phyloP scores from a whole-genome alignment of 2,113 vertebrate genomes.

The Triplophysa rosa region DNA sequence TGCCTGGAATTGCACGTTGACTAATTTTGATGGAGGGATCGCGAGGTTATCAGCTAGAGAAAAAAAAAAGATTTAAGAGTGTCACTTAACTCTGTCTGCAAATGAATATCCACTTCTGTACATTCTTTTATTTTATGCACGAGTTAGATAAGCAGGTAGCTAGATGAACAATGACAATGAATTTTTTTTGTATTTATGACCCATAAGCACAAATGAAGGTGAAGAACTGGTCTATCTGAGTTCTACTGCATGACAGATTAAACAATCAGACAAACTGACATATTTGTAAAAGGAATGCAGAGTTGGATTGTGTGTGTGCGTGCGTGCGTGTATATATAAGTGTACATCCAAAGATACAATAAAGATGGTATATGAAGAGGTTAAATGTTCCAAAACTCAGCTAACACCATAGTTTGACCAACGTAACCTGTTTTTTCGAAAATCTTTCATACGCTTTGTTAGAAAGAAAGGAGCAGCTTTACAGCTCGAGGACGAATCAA shows the following conservation, averaged over 20 bases:
- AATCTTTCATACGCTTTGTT: no score
- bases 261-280: constrained; percentile 6
- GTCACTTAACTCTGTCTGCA: background rate
- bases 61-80: background rate
- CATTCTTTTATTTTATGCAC: background rate
- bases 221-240: background rate
- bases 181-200: no score
- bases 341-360: background rate
- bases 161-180: no score
- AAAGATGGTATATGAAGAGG: background rate
- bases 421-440: no score
- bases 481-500: background rate
- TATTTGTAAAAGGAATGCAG: constrained; percentile 9
- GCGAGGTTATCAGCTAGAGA: background rate
- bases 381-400: no score
- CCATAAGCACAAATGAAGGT: no score
- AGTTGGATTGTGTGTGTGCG: background rate
- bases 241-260: background rate
- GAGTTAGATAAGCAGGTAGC: background rate
- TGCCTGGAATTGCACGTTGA: background rate
- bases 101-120: background rate
- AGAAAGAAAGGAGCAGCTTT: constrained; percentile 3
- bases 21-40: background rate
- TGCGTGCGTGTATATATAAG: background rate
- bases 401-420: no score